phyloP scores from a whole-genome alignment of 2,797 vertebrate species.

The Petrocephalus schoutedeni region DNA sequence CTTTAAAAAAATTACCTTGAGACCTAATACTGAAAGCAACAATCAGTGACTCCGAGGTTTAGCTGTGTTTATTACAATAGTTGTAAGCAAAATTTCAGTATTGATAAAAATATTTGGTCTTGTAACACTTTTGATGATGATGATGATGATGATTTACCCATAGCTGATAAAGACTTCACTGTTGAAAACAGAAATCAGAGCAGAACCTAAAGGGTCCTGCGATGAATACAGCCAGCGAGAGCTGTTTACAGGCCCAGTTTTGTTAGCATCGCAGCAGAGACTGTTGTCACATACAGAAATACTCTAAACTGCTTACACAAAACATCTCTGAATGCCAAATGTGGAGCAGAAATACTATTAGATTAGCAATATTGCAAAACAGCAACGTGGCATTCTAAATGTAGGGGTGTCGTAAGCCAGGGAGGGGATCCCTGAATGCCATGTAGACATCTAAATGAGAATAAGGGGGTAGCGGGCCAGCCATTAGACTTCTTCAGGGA shows the following conservation, averaged over 20 bases:
- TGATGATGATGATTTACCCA: too few relatives aligned
- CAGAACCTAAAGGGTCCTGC: constrained; percentile 26
- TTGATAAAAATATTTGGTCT: neutral
- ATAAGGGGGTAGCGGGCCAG: neutral
- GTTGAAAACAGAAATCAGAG: too few relatives aligned
- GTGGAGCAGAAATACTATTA: neutral
- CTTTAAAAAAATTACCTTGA: neutral
- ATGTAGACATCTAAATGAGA: neutral
- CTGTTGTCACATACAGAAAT: neutral
- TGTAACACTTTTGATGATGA: neutral
- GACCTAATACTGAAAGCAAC: neutral
- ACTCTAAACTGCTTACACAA: neutral
- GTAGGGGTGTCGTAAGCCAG: neutral
- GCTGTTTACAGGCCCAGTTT: neutral
- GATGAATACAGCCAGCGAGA: neutral
- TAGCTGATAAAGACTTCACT: too few relatives aligned
- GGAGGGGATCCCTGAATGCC: neutral
- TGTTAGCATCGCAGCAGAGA: neutral
- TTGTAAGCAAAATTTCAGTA: neutral
- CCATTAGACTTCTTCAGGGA: neutral
- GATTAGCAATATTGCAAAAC: neutral
- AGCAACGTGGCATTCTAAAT: neutral
- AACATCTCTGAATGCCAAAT: neutral
- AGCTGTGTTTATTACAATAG: neutral
- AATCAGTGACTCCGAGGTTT: neutral